Evolutionary conservation across 2,797 vertebrate species (phyloP), one percentile per base, ranked within the genome.

Genomic region (Nannoperca australis): DNA sequence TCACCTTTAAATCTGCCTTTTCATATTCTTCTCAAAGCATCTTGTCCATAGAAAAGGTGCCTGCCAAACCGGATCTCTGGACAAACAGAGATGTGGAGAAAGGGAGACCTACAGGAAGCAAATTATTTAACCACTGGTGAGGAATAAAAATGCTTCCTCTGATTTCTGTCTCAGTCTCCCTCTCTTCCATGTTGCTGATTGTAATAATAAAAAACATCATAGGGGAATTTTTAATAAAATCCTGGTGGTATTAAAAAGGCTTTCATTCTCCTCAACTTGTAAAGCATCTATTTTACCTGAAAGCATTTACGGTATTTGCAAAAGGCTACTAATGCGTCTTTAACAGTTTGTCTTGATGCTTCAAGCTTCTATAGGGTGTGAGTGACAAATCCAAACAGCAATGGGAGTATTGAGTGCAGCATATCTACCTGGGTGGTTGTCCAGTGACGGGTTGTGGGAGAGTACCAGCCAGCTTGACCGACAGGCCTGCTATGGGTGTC

Each of bases 1-100:
- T 97, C 97, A 99, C 98, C 98, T 99, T 99, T 99, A 99, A 99
- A 99, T 97, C 98, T 99, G 97, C 96, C 98, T 99, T 99, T 99
- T 99, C 97, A 99, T 99, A 99, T 99, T 98, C 97, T 96, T 96
- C 97, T 98, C 97, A 99, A 99, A 99, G 97, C 97, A 83, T 96
- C 97, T 97, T 97, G 97, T 97, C 96, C 96, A 96, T 96, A 96
- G 96, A 97, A 97, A 96, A 97, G 96, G 95, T 96, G 96, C 96
- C 96, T 96, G 97, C 97, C 96, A 97, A 97, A 97, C 90, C 95
- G 95, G 96, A 97, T 98, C 97, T 96, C 96, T 98, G 96, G 95
- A 96, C 97, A 98, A 98, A 99, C 97, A 96, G 91, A 93, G 90
- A 92, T 67, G 82, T 76, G 84, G 69, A 75, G 70, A 91, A 93